Evolutionary conservation across 2,888 invertebrate species (phyloP).

Genomic region (Orthosia gracilis): DNA sequence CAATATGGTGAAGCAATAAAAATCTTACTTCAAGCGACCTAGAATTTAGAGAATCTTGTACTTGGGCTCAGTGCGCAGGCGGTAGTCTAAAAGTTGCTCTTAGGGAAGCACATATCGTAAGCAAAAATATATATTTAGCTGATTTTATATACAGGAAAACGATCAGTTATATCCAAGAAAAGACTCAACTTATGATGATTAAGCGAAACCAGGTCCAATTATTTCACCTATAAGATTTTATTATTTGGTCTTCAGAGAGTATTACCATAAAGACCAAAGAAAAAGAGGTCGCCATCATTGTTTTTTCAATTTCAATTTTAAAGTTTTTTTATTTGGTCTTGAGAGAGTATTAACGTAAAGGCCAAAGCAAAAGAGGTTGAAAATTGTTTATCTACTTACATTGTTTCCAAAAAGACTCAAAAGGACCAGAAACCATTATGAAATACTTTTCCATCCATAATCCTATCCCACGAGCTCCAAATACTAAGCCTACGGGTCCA

Average conservation of each 20-base stretch:
- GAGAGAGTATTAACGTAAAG: neutral
- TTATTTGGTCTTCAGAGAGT: neutral
- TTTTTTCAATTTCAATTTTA: neutral
- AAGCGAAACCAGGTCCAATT: neutral
- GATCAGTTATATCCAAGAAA: too few species aligned
- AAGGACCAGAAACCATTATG: conserved; percentile 12
- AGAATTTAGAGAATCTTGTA: neutral
- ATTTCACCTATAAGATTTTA: neutral
- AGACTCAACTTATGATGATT: neutral
- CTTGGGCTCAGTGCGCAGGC: neutral
- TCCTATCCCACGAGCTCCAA: conserved; percentile 39
- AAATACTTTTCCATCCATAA: conserved; percentile 29
- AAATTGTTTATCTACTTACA: too few species aligned
- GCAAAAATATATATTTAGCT: too few species aligned
- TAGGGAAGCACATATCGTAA: too few species aligned
- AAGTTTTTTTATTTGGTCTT: neutral
- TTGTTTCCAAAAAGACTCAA: conserved; percentile 1
- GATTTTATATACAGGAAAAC: too few species aligned
- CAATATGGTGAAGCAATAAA: neutral
- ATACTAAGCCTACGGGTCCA: conserved; percentile 33
- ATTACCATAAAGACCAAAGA: neutral
- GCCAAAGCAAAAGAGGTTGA: conserved; percentile 1
- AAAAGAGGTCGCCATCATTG: too few species aligned
- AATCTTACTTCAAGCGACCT: neutral
- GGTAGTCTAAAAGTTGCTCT: neutral